These are phyloP conservation scores for Drosophila nr. perissopoda DNA, from an alignment of 2,888 invertebrate genomes.

Conservation along the genomic window DNA sequence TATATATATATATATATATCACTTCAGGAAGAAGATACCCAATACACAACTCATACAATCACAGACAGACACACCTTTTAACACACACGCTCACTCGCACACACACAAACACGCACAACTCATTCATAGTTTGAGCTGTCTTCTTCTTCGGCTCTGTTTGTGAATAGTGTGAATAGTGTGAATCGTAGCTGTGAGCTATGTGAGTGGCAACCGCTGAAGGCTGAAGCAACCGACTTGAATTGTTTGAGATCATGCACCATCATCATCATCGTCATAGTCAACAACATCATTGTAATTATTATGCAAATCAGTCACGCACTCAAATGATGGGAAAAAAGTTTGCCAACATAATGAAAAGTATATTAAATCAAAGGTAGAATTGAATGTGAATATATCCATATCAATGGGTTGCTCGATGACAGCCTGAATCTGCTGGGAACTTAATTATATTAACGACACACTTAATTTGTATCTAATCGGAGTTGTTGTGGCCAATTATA, in stretches of 20 bases:
- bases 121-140: constrained; percentile 20
- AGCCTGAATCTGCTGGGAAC: neutral
- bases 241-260: constrained; percentile 16
- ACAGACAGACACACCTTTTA: neutral
- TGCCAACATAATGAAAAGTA: neutral
- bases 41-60: neutral
- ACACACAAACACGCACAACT: neutral
- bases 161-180: constrained; percentile 9
- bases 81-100: neutral
- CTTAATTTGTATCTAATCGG: neutral
- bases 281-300: constrained; percentile 11
- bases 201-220: constrained; percentile 25
- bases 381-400: neutral
- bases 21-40: neutral
- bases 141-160: neutral
- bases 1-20: constrained; percentile 9
- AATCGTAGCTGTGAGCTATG: constrained; percentile 5
- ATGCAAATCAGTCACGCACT: constrained; percentile 22
- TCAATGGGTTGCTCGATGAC: neutral
- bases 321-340: constrained; percentile 17
- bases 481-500: neutral
- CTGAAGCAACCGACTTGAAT: constrained; percentile 12
- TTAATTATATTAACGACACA: neutral
- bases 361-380: neutral
- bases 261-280: constrained; percentile 7